These are phyloP conservation scores for Eidolon dupreanum DNA, from an alignment of 2,797 vertebrate genomes.

Conservation along the genomic window DNA sequence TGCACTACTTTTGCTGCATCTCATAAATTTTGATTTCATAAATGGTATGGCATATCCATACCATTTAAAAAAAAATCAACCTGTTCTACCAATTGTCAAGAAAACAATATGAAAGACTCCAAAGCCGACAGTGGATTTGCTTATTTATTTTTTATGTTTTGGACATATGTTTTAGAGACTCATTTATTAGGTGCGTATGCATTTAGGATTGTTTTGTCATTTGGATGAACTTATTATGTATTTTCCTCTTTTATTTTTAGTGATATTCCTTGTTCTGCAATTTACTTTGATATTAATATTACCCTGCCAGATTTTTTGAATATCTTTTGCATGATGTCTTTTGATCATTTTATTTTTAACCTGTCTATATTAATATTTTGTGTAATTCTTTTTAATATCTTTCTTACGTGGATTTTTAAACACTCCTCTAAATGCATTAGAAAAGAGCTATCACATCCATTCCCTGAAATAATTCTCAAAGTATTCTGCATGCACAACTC, in stretches of 20 bases:
- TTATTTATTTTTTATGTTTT: background rate
- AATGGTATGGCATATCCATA: background rate
- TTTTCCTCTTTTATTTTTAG: background rate
- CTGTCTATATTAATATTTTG: background rate
- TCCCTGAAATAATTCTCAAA: background rate
- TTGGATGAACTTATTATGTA: background rate
- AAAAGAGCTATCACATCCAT: background rate
- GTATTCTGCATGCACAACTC: background rate
- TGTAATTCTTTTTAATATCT: background rate
- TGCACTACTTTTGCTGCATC: background rate
- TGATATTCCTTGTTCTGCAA: background rate
- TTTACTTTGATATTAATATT: background rate
- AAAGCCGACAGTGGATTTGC: background rate
- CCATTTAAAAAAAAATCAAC: background rate
- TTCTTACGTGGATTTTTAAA: background rate
- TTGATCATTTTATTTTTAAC: background rate
- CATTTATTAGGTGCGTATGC: background rate
- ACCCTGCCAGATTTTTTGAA: background rate
- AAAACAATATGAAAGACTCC: background rate
- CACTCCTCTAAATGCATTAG: background rate
- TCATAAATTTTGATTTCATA: background rate
- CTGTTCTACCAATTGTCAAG: background rate
- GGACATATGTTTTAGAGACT: background rate
- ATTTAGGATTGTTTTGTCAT: background rate
- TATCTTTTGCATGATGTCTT: background rate